Evolutionary conservation across 2,113 vertebrate genomes (phyloP).

Genomic region (Sceloporus tristichus): DNA sequence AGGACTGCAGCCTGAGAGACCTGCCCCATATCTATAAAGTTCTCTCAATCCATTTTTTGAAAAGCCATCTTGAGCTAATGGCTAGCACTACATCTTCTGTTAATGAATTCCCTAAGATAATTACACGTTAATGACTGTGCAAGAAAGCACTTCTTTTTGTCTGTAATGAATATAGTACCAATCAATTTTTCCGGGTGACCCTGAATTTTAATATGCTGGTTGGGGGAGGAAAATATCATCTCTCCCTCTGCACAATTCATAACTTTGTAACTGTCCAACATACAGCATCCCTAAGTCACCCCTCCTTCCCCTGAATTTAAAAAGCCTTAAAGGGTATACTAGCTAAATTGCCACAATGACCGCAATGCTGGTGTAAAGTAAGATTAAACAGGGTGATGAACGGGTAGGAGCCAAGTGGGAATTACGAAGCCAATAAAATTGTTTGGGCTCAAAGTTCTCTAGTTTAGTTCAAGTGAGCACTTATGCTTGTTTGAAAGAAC

Average conservation of each 20-base stretch:
- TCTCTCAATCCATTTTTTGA: background rate
- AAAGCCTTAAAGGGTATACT: background rate
- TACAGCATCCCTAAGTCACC: background rate
- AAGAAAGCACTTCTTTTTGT: conserved; percentile 1
- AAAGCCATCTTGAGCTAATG: background rate
- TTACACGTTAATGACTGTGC: background rate
- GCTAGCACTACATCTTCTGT: background rate
- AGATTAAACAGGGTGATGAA: conserved; percentile 1
- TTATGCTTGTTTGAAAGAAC: background rate
- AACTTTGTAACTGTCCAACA: background rate
- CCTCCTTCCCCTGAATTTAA: background rate
- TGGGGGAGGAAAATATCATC: background rate
- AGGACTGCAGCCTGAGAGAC: background rate
- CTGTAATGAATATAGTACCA: conserved; percentile 3
- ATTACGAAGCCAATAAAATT: background rate
- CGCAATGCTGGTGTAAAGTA: conserved; percentile 4
- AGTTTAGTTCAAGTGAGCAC: background rate
- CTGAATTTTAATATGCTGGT: background rate
- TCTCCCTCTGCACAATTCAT: background rate
- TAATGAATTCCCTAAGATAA: conserved; percentile 18
- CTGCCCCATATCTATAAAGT: background rate
- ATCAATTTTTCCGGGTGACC: conserved; percentile 8
- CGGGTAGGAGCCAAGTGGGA: background rate
- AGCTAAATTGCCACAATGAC: conserved; percentile 18
- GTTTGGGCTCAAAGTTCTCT: background rate